Percentiles rank a stretch among this genome's conserved stretches.
Evolutionary conservation across 2,888 invertebrate genomes (phyloP).

Genomic region (Urechis unicinctus): DNA sequence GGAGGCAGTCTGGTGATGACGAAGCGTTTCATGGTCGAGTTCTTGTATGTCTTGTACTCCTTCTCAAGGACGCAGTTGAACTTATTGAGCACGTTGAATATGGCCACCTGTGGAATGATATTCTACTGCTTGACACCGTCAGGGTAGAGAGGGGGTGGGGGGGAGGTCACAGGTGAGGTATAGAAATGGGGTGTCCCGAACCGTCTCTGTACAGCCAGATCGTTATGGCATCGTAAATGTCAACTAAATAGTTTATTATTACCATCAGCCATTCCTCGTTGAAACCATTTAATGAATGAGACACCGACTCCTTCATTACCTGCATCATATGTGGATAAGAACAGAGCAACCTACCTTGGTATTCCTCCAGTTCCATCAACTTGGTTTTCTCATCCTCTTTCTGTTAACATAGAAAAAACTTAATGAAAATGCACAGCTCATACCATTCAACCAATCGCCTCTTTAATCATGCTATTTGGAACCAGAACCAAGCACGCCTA

Average conservation of each 20-base stretch:
- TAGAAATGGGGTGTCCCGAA: slow-evolving; percentile 86
- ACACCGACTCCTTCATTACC: too few species aligned
- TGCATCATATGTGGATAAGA: too few species aligned
- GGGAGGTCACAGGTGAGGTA: slow-evolving; percentile 97
- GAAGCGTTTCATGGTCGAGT: slow-evolving; percentile 94
- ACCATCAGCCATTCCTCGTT: too few species aligned
- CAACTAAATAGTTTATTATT: too few species aligned
- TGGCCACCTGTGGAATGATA: slow-evolving; percentile 94
- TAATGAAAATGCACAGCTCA: neutral
- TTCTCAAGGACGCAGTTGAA: slow-evolving; percentile 94
- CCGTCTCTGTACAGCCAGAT: too few species aligned
- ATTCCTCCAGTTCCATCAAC: slow-evolving; percentile 74
- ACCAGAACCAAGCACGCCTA: too few species aligned
- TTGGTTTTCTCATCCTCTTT: slow-evolving; percentile 81
- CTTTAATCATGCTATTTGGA: too few species aligned
- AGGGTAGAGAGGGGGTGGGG: slow-evolving; percentile 86
- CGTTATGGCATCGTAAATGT: too few species aligned
- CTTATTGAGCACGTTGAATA: slow-evolving; percentile 87
- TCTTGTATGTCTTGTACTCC: slow-evolving; percentile 99
- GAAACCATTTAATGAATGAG: too few species aligned
- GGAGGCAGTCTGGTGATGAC: slow-evolving; percentile 89
- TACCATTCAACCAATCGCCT: too few species aligned
- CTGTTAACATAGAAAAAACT: slow-evolving; percentile 44
- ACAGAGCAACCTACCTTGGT: too few species aligned
- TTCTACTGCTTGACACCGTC: slow-evolving; percentile 94